Conservation (phyloP, 1,140 invertebrate genomes). For the Caenorhabditis latens region DNA sequence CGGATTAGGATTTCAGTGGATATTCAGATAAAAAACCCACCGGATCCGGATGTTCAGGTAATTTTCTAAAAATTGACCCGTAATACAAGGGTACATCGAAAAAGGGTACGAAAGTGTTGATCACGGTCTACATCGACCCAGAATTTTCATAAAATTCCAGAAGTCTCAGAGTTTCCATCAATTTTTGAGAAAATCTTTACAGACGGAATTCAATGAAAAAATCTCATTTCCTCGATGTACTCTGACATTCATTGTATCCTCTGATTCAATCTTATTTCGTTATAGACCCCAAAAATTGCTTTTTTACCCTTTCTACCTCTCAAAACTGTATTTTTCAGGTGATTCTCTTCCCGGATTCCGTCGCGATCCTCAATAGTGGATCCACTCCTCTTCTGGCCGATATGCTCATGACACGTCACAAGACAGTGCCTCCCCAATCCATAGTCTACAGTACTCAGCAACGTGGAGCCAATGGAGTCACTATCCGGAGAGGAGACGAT, state of each 20-base stretch:
- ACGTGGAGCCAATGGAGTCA: slow-evolving; percentile 43
- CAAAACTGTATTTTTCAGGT: slow-evolving; percentile 41
- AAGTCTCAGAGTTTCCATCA: no score
- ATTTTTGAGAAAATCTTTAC: no score
- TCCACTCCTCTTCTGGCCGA: slow-evolving; percentile 58
- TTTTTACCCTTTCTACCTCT: neutral
- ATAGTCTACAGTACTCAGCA: slow-evolving; percentile 67
- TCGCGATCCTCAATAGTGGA: slow-evolving; percentile 73
- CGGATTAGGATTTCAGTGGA: slow-evolving; percentile 57
- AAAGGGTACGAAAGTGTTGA: no score
- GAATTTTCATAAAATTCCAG: no score
- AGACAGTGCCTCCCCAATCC: slow-evolving; percentile 56
- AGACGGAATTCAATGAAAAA: no score
- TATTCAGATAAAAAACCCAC: slow-evolving; percentile 35
- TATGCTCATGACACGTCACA: slow-evolving; percentile 64
- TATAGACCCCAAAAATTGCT: neutral
- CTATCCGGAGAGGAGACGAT: slow-evolving; percentile 35
- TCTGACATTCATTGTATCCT: no score
- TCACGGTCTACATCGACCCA: no score
- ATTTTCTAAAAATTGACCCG: no score
- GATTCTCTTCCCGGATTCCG: slow-evolving; percentile 65
- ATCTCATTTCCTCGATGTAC: no score
- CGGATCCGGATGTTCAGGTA: slow-evolving; percentile 60
- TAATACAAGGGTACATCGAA: no score
- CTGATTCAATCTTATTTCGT: no score